Evolutionary conservation across 2,797 vertebrate species (phyloP), one percentile per base, ranked within the genome.

Genomic region (Urocyon cinereoargenteus): DNA sequence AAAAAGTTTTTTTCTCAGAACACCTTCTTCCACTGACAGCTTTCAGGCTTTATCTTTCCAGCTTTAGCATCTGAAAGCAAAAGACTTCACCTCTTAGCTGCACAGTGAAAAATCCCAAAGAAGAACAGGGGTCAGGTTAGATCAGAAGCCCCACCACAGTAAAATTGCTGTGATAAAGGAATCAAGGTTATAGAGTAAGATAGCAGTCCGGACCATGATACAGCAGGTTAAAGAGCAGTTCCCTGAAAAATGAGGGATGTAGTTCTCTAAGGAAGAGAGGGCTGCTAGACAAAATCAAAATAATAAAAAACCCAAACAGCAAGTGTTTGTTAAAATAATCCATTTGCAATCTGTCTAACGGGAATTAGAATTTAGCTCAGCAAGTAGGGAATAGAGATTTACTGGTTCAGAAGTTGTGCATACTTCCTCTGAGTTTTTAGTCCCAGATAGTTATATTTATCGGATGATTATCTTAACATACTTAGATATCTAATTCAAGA

Each of bases 401-500:
- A 40, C 68, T 73, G 21, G 34, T 75, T 55, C 53, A 16, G 34
- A 28, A 34, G 11, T 59, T 73, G 14, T 3, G 6, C 4, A 24
- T 3, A n/a, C 24, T 11, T 88, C 64, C 95, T 40, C 31, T 45
- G 9, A 88, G 49, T 72, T 77, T 91, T 92, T 26, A 31, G n/a
- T 45, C 70, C 51, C 86, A 79, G 79, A 13, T 3, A 21, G 66
- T 92, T 96, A 96, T 94, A 87, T 53, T 91, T 78, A 77, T 36
- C 81, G 59, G 64, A 66, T 93, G 72, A 81, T 91, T 96, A 96
- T 93, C 93, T 97, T 89, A 91, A 88, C 66, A 87, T 59, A 96
- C 82, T 94, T 91, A 86, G 75, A 70, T 75, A 68, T 64, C 64
- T 85, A 95, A 93, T 95, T 92, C 89, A 96, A 66, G 34, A 96